Conservation (phyloP, 2,888 invertebrate genomes). For the Copidosoma aretas region DNA sequence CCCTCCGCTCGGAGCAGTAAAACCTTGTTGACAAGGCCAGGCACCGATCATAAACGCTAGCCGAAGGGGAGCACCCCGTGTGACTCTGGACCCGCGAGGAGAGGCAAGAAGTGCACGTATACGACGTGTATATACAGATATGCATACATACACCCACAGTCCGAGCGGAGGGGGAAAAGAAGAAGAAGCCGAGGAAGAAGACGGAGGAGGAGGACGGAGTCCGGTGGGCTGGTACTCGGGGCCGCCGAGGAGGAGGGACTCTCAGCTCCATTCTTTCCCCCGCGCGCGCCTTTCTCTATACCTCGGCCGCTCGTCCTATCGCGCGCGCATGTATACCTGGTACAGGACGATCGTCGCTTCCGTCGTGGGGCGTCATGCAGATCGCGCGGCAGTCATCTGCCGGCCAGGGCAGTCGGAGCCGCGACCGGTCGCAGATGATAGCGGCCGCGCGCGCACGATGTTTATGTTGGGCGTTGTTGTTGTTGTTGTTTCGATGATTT, state of each 20-base stretch:
- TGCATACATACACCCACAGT: no score
- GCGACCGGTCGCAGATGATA: no score
- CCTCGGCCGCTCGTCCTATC: no score
- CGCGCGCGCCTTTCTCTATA: slow-evolving; percentile 3
- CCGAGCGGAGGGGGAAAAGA: slow-evolving; percentile 21
- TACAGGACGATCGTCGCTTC: neutral
- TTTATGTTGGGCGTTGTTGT: no score
- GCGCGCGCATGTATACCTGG: slow-evolving; percentile 13
- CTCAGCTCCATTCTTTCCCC: slow-evolving; percentile 41
- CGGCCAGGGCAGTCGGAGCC: no score
- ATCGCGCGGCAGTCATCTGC: no score
- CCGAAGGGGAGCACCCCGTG: slow-evolving; percentile 20
- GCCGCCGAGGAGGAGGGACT: slow-evolving; percentile 61
- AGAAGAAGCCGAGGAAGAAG: slow-evolving; percentile 21
- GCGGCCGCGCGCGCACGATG: no score
- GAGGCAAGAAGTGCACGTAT: neutral
- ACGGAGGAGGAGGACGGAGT: slow-evolving; percentile 52
- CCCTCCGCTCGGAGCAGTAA: no score
- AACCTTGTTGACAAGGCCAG: neutral
- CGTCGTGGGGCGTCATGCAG: neutral
- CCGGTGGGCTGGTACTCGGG: slow-evolving; percentile 62
- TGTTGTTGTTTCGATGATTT: no score
- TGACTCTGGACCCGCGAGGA: no score
- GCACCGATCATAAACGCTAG: no score
- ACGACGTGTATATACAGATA: no score